Evolutionary conservation across 2,888 invertebrate genomes (phyloP), one percentile per base, ranked within the genome.

Genomic region (Hemaris fuciformis): DNA sequence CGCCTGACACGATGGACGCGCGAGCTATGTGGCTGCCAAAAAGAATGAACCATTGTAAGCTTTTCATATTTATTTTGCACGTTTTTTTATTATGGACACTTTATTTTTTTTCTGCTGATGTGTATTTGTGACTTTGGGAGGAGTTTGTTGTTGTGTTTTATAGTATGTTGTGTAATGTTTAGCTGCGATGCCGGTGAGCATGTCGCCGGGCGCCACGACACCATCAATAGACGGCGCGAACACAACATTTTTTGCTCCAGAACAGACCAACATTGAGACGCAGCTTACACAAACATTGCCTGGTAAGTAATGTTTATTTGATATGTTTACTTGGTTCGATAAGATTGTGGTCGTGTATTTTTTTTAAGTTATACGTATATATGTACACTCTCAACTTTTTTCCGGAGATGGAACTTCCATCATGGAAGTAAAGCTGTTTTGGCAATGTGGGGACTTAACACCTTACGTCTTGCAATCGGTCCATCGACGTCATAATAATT

Each of bases 11-110:
- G 53, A 89, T 92, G 88, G 94, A 94, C 74, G 93, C 94, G 61
- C 87, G 94, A 68, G 88, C 93, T 65, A 94, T 94, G 88, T 95
- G 94, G 95, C 91, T 94, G 84, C 94, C 94, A 68, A 93, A 94
- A 84, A 86, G 94, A 91, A 94, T 94, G 91, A 94, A 94, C 79
- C 94, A 94, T 93, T 92, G 94, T 94, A 94, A 94, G 94, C 93
- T 92, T 92, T 81, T 69, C 67, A 62, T 43, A 74, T 80, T 78
- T 80, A 72, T 72, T 78, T 78, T 78, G 77, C 77, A 78, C 77
- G 67, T 64, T 57, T 65, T 70, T 73, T 74, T 74, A 59, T 68
- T 60, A 27, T 43, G 31, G 53, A 38, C 57, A 57, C 57, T n/a
- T 65, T 65, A 34, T 6, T 58, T 66, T 31, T n/a, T 60, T 68